These are phyloP conservation scores for Pycnonotus jocosus DNA, from an alignment of 2,113 vertebrate genomes.

Conservation along the genomic window DNA sequence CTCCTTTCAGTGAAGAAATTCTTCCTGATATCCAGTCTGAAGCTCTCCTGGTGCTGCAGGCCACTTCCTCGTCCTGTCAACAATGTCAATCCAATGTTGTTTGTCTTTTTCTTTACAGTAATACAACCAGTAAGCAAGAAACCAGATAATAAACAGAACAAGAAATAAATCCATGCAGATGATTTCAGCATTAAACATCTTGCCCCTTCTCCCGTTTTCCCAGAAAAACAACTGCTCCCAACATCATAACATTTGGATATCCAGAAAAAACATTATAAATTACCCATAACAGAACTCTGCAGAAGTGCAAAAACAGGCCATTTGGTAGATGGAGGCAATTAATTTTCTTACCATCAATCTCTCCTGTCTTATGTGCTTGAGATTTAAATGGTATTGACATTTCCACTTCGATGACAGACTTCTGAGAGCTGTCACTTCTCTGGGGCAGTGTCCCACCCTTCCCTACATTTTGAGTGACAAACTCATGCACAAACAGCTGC, in stretches of 20 bases:
- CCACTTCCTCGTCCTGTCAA: not conserved
- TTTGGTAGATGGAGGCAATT: not conserved
- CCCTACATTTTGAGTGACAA: not conserved
- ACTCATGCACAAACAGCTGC: not conserved
- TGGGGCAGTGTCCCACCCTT: not conserved
- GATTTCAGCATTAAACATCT: not conserved
- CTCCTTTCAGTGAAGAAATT: not conserved
- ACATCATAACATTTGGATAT: slow-evolving; percentile 1
- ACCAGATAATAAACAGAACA: not conserved
- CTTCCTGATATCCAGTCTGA: not conserved
- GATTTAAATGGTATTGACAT: not conserved
- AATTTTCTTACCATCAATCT: not conserved
- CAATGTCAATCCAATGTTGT: not conserved
- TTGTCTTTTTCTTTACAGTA: not conserved
- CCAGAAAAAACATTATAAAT: not conserved
- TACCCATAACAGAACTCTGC: not conserved
- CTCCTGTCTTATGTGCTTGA: not conserved
- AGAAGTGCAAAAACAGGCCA: not conserved
- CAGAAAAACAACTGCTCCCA: not conserved
- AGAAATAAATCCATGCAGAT: not conserved
- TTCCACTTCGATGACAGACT: not conserved
- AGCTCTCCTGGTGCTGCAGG: not conserved
- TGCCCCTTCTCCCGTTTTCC: not conserved
- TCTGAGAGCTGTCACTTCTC: not conserved
- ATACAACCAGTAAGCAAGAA: not conserved